Conservation (phyloP, 2,113 vertebrate genomes). For the Silurus asotus region DNA sequence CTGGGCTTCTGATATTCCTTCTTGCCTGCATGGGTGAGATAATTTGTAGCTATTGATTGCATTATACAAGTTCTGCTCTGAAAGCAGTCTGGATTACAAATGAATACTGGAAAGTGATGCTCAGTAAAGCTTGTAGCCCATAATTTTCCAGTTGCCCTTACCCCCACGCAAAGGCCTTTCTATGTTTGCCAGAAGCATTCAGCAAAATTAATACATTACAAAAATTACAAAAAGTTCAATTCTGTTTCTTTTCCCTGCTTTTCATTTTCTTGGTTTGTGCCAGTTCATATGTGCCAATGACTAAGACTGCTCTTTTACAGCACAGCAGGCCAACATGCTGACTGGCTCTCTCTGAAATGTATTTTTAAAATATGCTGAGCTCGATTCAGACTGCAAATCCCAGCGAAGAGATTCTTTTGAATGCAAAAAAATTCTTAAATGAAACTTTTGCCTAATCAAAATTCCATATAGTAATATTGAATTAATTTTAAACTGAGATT, state of each 20-base stretch:
- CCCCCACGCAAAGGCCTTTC: not conserved
- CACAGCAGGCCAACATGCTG: not conserved
- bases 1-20: slow-evolving; percentile 35
- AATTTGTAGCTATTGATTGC: slow-evolving; percentile 52
- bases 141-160: slow-evolving; percentile 40
- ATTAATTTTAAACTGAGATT: not conserved
- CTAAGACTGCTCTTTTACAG: slow-evolving; percentile 10
- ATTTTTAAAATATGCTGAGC: slow-evolving; percentile 1
- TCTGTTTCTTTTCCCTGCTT: slow-evolving; percentile 24
- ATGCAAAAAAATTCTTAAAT: not conserved
- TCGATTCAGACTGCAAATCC: not conserved
- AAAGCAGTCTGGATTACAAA: slow-evolving; percentile 52
- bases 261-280: slow-evolving; percentile 19
- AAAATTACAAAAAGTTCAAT: slow-evolving; percentile 1
- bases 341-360: slow-evolving; percentile 13
- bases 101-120: slow-evolving; percentile 38
- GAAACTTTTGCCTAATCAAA: not conserved
- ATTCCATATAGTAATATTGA: not conserved
- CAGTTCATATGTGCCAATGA: not conserved
- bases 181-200: slow-evolving; percentile 35
- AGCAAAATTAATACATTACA: slow-evolving; percentile 45
- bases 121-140: slow-evolving; percentile 24
- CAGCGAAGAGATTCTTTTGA: slow-evolving; percentile 7
- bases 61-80: slow-evolving; percentile 41
- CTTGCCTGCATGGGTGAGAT: slow-evolving; percentile 28